phyloP scores from a whole-genome alignment of 2,797 vertebrate genomes.

The Aphelocoma californica region DNA sequence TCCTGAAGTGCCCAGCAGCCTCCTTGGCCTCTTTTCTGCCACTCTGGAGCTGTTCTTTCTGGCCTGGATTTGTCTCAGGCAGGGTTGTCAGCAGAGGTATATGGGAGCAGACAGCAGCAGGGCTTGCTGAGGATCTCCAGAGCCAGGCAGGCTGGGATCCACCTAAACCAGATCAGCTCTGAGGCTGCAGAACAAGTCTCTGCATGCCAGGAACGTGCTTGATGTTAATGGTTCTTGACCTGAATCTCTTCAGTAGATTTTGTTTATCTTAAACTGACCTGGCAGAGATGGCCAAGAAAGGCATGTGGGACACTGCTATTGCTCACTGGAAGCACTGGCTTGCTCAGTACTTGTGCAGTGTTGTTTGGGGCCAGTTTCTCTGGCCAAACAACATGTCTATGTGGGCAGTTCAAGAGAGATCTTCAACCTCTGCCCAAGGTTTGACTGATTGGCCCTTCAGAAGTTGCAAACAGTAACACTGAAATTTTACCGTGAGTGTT shows the following conservation, averaged over 20 bases:
- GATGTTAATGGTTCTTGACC: background rate
- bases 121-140: background rate
- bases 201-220: background rate
- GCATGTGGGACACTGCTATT: background rate
- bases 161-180: background rate
- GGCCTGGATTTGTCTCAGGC: background rate
- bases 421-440: background rate
- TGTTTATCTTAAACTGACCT: constrained; percentile 8
- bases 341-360: background rate
- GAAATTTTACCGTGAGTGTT: background rate
- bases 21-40: background rate
- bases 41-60: background rate
- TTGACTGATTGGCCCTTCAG: background rate
- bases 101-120: background rate
- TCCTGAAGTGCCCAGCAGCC: background rate
- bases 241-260: background rate
- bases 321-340: background rate
- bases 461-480: background rate
- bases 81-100: background rate
- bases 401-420: background rate
- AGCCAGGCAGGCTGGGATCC: background rate
- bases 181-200: background rate
- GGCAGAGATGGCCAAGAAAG: background rate
- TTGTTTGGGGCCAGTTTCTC: background rate
- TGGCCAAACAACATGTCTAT: background rate